These are phyloP conservation scores for Epiperipatus broadwayi DNA, from an alignment of 2,888 invertebrate species.

Conservation along the genomic window DNA sequence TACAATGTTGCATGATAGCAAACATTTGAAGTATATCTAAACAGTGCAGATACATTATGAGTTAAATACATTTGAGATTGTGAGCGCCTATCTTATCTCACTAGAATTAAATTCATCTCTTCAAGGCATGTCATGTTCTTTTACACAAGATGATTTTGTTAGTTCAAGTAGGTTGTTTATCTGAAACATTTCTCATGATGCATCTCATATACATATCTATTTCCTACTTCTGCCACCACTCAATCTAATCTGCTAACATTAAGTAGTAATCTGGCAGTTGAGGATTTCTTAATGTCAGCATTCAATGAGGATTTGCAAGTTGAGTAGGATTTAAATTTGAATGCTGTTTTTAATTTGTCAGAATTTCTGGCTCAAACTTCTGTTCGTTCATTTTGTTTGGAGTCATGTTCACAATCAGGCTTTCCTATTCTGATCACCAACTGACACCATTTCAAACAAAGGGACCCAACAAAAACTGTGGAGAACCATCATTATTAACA, in stretches of 20 bases:
- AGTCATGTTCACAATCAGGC: conserved; percentile 26
- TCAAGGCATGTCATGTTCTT: conserved; percentile 73
- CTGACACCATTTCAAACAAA: conserved; percentile 36
- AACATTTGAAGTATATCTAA: conserved; percentile 70
- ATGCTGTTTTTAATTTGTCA: conserved; percentile 53
- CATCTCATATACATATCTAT: conserved; percentile 88
- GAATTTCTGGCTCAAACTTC: conserved; percentile 37
- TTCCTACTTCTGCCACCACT: conserved; percentile 87
- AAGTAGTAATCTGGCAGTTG: conserved; percentile 15
- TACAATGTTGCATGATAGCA: conserved; percentile 65
- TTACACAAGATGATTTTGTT: conserved; percentile 82
- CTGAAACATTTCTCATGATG: conserved; percentile 84
- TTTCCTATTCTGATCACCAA: conserved; percentile 38
- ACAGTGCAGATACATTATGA: conserved; percentile 63
- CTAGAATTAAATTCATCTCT: conserved; percentile 73
- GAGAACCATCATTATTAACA: conserved; percentile 34
- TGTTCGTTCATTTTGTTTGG: conserved; percentile 29
- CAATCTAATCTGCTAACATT: conserved; percentile 50
- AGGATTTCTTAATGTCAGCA: conserved; percentile 16
- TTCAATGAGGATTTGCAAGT: conserved; percentile 17
- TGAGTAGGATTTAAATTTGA: conserved; percentile 36
- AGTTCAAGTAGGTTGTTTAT: conserved; percentile 61
- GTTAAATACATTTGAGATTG: conserved; percentile 64
- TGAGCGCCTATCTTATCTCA: conserved; percentile 93
- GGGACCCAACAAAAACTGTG: no score